Conservation (phyloP, 2,797 vertebrate species). For the Enteromius argenteus region DNA sequence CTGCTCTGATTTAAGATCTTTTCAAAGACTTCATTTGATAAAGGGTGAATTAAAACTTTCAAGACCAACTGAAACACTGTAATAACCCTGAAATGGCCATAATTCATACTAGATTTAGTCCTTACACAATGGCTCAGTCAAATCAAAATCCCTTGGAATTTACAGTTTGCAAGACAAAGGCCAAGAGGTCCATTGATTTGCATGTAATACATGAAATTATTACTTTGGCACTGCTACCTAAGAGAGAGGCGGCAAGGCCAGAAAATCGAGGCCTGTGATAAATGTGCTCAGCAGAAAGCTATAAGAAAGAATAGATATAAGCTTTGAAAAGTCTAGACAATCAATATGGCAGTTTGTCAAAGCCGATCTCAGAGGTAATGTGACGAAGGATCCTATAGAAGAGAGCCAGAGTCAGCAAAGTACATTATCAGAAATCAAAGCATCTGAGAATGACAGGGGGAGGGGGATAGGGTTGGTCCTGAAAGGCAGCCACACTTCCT, state of each 20-base stretch:
- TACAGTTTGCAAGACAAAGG: conserved; percentile 77
- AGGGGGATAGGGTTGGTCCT: conserved; percentile 72
- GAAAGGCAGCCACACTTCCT: conserved; percentile 84
- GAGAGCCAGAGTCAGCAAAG: conserved; percentile 87
- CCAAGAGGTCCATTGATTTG: conserved; percentile 96
- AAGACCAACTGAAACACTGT: background rate
- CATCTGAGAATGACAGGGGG: conserved; percentile 76
- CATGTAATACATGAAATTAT: conserved; percentile 98
- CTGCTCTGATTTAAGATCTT: background rate
- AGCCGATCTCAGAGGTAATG: conserved; percentile 83
- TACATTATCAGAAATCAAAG: conserved; percentile 98
- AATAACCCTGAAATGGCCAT: background rate
- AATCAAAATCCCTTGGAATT: conserved; percentile 74
- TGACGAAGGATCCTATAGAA: conserved; percentile 74
- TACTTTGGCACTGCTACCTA: conserved; percentile 89
- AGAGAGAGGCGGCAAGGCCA: conserved; percentile 82
- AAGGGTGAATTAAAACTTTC: background rate
- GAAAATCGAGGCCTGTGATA: conserved; percentile 89
- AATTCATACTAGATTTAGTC: conserved; percentile 19
- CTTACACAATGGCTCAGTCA: conserved; percentile 65
- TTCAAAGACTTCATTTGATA: background rate
- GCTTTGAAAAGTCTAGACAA: conserved; percentile 80
- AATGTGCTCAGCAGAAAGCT: conserved; percentile 86
- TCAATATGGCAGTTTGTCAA: conserved; percentile 98
- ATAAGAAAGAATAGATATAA: too few relatives aligned